phyloP scores from a whole-genome alignment of 2,888 invertebrate species.

The Drosophila sordidapex region DNA sequence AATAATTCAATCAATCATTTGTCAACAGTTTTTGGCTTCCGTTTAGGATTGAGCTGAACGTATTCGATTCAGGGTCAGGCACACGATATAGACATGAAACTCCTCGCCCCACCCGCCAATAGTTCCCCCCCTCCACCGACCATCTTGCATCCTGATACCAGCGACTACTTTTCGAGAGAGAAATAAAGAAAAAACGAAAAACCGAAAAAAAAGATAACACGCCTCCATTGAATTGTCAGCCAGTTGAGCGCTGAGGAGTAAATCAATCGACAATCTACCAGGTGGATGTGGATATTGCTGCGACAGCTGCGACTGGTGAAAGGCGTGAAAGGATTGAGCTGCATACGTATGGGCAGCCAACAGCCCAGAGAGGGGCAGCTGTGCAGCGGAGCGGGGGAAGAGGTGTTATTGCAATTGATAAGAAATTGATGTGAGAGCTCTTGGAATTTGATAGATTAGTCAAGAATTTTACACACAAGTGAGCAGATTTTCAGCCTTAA shows the following conservation, averaged over 20 bases:
- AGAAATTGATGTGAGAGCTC: constrained; percentile 33
- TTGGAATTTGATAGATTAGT: constrained; percentile 43
- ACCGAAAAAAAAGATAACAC: constrained; percentile 13
- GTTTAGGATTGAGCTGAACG: constrained; percentile 49
- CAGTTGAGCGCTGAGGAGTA: constrained; percentile 41
- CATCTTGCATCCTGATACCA: constrained; percentile 54
- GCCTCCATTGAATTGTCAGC: constrained; percentile 70
- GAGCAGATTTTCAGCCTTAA: background rate
- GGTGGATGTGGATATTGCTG: constrained; percentile 19
- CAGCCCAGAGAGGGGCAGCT: background rate
- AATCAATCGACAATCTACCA: constrained; percentile 69
- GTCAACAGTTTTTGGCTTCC: constrained; percentile 79
- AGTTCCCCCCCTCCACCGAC: background rate
- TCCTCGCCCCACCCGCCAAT: background rate
- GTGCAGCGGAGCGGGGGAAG: background rate
- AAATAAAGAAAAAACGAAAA: constrained; percentile 14
- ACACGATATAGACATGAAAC: constrained; percentile 4
- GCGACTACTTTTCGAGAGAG: constrained; percentile 12
- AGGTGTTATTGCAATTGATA: constrained; percentile 36
- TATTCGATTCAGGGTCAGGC: constrained; percentile 66
- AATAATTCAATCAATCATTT: constrained; percentile 80
- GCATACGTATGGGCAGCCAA: constrained; percentile 7
- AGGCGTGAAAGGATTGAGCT: constrained; percentile 76
- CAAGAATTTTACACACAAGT: constrained; percentile 10
- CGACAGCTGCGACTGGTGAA: constrained; percentile 66